These are phyloP conservation scores for Drosophila littoralis DNA, from an alignment of 1,140 invertebrate genomes.

Conservation along the genomic window DNA sequence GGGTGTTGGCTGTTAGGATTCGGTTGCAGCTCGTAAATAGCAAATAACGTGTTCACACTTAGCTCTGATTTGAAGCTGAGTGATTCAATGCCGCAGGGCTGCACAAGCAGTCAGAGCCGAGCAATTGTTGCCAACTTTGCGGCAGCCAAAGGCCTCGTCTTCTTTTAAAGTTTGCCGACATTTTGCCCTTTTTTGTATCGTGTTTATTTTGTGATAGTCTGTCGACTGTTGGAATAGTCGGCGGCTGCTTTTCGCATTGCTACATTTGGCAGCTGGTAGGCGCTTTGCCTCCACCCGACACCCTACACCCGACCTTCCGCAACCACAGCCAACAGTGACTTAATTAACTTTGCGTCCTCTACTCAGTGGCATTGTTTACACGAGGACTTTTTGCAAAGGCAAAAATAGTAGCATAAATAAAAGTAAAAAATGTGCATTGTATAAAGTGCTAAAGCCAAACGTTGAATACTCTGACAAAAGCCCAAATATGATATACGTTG, in stretches of 20 bases:
- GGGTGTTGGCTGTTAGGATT: conserved; percentile 41
- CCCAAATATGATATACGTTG: too few species aligned
- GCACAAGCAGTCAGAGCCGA: conserved; percentile 2
- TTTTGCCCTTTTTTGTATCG: conserved; percentile 3
- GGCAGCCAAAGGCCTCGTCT: conserved; percentile 18
- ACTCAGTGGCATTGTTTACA: conserved; percentile 53
- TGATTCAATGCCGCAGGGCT: conserved; percentile 43
- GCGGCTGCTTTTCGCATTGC: conserved; percentile 18
- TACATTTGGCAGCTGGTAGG: conserved; percentile 35
- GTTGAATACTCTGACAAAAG: conserved; percentile 10
- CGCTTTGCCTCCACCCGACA: conserved; percentile 1
- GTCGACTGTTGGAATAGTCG: conserved; percentile 29
- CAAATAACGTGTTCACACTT: conserved; percentile 68
- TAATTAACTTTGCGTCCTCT: conserved; percentile 70
- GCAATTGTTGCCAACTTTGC: conserved; percentile 36
- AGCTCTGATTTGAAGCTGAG: conserved; percentile 71
- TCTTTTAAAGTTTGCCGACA: conserved; percentile 2
- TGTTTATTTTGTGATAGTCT: conserved; percentile 36
- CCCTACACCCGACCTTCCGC: background rate
- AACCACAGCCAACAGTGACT: conserved; percentile 32
- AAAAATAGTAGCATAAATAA: conserved; percentile 43
- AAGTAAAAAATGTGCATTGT: conserved; percentile 43
- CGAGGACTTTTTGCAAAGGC: conserved; percentile 12
- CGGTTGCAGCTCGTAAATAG: conserved; percentile 52
- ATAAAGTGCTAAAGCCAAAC: conserved; percentile 11